Conservation (phyloP, 1,140 invertebrate species). For the Drosophila auraria region DNA sequence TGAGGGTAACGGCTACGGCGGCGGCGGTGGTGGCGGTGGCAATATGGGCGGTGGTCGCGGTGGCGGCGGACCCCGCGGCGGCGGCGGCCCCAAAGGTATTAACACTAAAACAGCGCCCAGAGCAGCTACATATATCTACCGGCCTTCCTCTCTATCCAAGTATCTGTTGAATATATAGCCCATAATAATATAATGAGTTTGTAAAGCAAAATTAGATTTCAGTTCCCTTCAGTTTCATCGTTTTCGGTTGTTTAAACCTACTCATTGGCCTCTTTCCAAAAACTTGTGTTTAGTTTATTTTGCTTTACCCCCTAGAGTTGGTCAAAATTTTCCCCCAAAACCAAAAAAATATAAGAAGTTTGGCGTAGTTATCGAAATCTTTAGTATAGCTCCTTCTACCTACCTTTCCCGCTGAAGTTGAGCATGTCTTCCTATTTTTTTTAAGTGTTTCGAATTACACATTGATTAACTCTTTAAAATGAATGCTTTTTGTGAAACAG, state of each 20-base stretch:
- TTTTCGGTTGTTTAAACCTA: slow-evolving; percentile 26
- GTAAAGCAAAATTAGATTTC: slow-evolving; percentile 45
- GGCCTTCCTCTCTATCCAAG: slow-evolving; percentile 29
- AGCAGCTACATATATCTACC: slow-evolving; percentile 23
- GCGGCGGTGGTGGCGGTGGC: slow-evolving; percentile 74
- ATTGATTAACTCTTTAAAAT: slow-evolving; percentile 16
- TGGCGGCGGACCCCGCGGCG: slow-evolving; percentile 73
- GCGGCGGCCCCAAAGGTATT: slow-evolving; percentile 84
- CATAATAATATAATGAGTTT: slow-evolving; percentile 16
- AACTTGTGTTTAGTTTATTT: slow-evolving; percentile 62
- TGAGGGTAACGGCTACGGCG: slow-evolving; percentile 80
- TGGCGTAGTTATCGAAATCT: slow-evolving; percentile 63
- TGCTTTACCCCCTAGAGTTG: slow-evolving; percentile 60
- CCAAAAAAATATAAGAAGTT: slow-evolving; percentile 36
- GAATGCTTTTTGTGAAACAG: slow-evolving; percentile 40
- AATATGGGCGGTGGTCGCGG: slow-evolving; percentile 66
- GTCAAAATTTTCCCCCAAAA: slow-evolving; percentile 69
- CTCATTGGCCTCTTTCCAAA: slow-evolving; percentile 52
- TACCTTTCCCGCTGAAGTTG: slow-evolving; percentile 24
- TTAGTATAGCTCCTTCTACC: slow-evolving; percentile 23
- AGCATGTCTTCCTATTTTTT: slow-evolving; percentile 32
- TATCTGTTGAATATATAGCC: slow-evolving; percentile 33
- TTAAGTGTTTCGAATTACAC: neutral
- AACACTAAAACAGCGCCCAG: slow-evolving; percentile 37
- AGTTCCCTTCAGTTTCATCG: slow-evolving; percentile 49